These are phyloP conservation scores for Globodera ellingtonae DNA, from an alignment of 1,140 invertebrate genomes.

Conservation along the genomic window DNA sequence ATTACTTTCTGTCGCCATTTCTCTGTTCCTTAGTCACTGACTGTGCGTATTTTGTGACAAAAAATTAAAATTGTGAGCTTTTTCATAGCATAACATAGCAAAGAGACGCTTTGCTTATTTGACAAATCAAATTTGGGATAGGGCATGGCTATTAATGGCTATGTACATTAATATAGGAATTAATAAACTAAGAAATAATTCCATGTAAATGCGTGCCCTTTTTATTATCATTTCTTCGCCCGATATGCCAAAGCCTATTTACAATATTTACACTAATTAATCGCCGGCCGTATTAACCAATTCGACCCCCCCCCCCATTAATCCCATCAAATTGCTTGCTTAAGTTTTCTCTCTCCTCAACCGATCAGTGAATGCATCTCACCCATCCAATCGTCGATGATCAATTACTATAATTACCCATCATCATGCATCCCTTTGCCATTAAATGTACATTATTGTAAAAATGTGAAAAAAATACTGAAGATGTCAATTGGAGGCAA, in stretches of 20 bases:
- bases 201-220: too few relatives aligned
- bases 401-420: background rate
- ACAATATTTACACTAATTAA: background rate
- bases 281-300: too few relatives aligned
- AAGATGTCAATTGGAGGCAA: too few relatives aligned
- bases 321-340: background rate
- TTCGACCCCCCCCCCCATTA: background rate
- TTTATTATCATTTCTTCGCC: background rate
- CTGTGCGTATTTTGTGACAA: too few relatives aligned
- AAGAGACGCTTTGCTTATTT: too few relatives aligned
- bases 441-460: slow-evolving; percentile 4
- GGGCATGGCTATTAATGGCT: too few relatives aligned
- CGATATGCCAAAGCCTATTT: background rate
- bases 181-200: background rate
- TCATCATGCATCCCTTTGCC: background rate
- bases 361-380: background rate
- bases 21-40: too few relatives aligned
- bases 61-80: too few relatives aligned
- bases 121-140: too few relatives aligned
- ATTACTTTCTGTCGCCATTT: too few relatives aligned
- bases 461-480: background rate
- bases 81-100: too few relatives aligned
- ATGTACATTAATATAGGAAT: background rate
- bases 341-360: background rate
- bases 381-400: too few relatives aligned